Conservation (phyloP, 2,113 vertebrate genomes). For the Clupea harengus region DNA sequence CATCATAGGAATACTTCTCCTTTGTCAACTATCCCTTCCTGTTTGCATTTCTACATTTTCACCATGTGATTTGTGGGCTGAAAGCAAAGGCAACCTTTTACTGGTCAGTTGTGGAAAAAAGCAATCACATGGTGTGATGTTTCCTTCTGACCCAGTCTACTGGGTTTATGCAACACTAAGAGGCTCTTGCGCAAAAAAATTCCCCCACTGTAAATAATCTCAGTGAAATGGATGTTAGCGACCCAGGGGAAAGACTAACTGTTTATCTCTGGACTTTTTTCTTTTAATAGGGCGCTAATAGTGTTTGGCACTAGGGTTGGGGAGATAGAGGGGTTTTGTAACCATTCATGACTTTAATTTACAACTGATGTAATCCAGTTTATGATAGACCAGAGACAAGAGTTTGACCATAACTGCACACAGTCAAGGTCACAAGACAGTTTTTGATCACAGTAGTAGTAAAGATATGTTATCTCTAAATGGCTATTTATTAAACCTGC, state of each 20-base stretch:
- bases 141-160: slow-evolving; percentile 53
- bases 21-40: slow-evolving; percentile 38
- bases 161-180: slow-evolving; percentile 57
- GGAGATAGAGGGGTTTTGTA: not conserved
- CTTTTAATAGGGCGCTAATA: slow-evolving; percentile 43
- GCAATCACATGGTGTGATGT: slow-evolving; percentile 61
- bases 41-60: slow-evolving; percentile 2
- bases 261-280: slow-evolving; percentile 54
- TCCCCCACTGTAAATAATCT: slow-evolving; percentile 62
- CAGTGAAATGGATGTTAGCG: slow-evolving; percentile 39
- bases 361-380: not conserved
- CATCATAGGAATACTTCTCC: slow-evolving; percentile 37
- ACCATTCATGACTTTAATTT: not conserved
- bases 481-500: not conserved
- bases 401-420: not conserved
- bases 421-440: not conserved
- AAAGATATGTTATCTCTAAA: slow-evolving; percentile 5
- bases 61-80: slow-evolving; percentile 41
- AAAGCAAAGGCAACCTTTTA: slow-evolving; percentile 33
- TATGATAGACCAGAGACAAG: not conserved
- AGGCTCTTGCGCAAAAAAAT: slow-evolving; percentile 55
- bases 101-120: slow-evolving; percentile 35
- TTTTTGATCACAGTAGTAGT: slow-evolving; percentile 8
- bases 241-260: slow-evolving; percentile 26
- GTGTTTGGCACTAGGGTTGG: not conserved